Percentiles rank a stretch among this genome's conserved stretches.
phyloP scores from a whole-genome alignment of 2,113 vertebrate species.

The Ciconia boyciana region DNA sequence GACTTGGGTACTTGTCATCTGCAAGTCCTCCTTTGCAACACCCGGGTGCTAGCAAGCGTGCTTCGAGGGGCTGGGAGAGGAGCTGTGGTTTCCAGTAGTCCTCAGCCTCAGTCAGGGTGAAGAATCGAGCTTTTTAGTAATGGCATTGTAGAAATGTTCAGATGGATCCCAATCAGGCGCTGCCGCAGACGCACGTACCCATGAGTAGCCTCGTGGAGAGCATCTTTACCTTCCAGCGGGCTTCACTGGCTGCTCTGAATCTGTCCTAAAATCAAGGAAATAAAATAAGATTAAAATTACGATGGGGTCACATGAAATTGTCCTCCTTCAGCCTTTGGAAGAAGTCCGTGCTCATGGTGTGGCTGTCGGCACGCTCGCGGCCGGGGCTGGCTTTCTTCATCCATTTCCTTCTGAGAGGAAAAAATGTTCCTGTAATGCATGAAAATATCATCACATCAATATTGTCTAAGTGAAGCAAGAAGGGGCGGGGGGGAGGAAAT shows the following conservation, averaged over 20 bases:
- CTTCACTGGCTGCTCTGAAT: neutral
- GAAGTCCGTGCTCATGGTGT: neutral
- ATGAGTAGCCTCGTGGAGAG: rapidly evolving
- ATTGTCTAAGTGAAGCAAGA: neutral
- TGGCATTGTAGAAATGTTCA: neutral
- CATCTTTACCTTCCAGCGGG: neutral
- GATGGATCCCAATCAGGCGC: rapidly evolving
- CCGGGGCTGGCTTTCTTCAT: neutral
- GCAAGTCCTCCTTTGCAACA: neutral
- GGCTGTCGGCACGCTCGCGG: rapidly evolving
- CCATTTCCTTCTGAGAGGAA: neutral
- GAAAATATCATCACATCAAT: neutral
- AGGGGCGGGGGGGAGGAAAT: neutral
- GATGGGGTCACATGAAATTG: neutral
- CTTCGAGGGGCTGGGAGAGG: neutral
- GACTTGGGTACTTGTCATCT: neutral
- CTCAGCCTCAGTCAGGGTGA: neutral
- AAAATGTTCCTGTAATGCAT: neutral
- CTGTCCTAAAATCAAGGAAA: neutral
- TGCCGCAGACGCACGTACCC: rapidly evolving
- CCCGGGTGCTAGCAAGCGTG: neutral
- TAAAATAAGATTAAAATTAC: neutral
- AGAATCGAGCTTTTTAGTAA: neutral
- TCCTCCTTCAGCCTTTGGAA: neutral
- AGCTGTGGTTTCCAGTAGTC: neutral